Percentiles rank a stretch among this genome's conserved stretches.
phyloP scores from a whole-genome alignment of 2,888 invertebrate genomes.

The Cryptophagus acutangulus region DNA sequence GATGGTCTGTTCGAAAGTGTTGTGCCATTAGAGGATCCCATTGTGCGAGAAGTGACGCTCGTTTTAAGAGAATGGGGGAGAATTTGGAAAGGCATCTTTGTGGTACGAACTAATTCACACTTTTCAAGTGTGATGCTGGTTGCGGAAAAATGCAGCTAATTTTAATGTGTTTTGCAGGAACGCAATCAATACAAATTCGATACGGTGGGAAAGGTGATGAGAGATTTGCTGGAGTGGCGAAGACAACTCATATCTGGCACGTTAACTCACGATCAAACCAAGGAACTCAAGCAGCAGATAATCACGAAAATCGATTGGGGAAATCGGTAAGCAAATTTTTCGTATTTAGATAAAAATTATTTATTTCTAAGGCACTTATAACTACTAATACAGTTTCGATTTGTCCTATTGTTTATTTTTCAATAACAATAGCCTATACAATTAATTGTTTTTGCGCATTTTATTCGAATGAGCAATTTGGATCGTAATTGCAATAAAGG shows the following conservation, averaged over 20 bases:
- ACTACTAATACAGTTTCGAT: too few species aligned
- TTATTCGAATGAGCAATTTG: too few species aligned
- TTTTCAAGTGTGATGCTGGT: background rate
- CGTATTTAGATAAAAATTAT: too few species aligned
- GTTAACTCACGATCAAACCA: constrained; percentile 85
- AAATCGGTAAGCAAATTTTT: constrained; percentile 83
- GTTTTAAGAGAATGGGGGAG: constrained; percentile 91
- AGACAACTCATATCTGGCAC: constrained; percentile 82
- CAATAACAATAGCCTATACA: too few species aligned
- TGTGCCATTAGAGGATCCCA: constrained; percentile 76
- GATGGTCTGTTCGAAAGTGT: constrained; percentile 70
- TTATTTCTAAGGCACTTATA: background rate
- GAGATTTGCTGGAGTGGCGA: constrained; percentile 80
- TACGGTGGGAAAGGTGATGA: constrained; percentile 83
- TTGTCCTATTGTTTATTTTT: too few species aligned
- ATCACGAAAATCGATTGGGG: constrained; percentile 95
- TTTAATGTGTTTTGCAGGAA: constrained; percentile 53
- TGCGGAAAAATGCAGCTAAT: background rate
- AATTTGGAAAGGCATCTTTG: constrained; percentile 87
- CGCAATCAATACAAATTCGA: constrained; percentile 80
- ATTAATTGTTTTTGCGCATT: too few species aligned
- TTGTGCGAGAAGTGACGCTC: constrained; percentile 86
- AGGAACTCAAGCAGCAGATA: constrained; percentile 78
- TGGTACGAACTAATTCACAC: constrained; percentile 76
- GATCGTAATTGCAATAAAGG: too few species aligned